Evolutionary conservation across 92 coral and sea anemone species (phyloP).

Genomic region (Ricordea florida): DNA sequence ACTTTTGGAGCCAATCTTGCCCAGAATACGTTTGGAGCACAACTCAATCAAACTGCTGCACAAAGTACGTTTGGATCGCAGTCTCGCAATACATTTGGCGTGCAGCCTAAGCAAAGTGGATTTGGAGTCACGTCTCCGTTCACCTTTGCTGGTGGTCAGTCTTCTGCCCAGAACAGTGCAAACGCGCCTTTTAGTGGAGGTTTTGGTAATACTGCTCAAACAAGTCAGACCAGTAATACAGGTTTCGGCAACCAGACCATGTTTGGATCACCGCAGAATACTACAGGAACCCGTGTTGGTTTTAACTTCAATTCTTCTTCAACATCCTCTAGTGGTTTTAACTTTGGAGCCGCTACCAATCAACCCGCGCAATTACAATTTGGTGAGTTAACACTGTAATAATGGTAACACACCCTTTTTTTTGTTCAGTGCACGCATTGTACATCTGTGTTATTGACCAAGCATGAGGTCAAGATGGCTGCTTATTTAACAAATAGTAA

Average conservation of each 20-base stretch:
- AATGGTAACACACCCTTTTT: background rate
- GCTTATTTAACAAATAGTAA: too few species aligned
- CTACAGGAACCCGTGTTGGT: slow-evolving; percentile 26
- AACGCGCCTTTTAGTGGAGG: slow-evolving; percentile 16
- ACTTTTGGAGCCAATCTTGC: slow-evolving; percentile 21
- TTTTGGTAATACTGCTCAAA: slow-evolving; percentile 4
- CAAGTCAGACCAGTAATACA: background rate
- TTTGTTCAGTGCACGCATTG: too few species aligned
- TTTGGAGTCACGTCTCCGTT: slow-evolving; percentile 40
- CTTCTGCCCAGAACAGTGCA: background rate
- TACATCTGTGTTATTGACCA: too few species aligned
- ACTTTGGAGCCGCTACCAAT: slow-evolving; percentile 2
- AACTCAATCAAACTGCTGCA: slow-evolving; percentile 7
- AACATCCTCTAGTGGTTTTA: slow-evolving; percentile 31
- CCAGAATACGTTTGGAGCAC: slow-evolving; percentile 40
- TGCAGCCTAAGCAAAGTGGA: slow-evolving; percentile 20
- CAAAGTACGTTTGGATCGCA: slow-evolving; percentile 25
- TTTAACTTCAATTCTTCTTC: slow-evolving; percentile 16
- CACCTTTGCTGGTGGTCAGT: slow-evolving; percentile 25
- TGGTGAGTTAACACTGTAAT: slow-evolving; percentile 22
- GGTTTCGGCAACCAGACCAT: slow-evolving; percentile 5
- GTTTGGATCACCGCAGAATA: slow-evolving; percentile 33
- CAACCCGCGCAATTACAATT: slow-evolving; percentile 22
- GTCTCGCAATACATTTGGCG: slow-evolving; percentile 36
- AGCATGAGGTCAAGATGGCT: too few species aligned